Conservation (phyloP, 2,888 invertebrate species). For the Rhagophthalmus giganteus region DNA sequence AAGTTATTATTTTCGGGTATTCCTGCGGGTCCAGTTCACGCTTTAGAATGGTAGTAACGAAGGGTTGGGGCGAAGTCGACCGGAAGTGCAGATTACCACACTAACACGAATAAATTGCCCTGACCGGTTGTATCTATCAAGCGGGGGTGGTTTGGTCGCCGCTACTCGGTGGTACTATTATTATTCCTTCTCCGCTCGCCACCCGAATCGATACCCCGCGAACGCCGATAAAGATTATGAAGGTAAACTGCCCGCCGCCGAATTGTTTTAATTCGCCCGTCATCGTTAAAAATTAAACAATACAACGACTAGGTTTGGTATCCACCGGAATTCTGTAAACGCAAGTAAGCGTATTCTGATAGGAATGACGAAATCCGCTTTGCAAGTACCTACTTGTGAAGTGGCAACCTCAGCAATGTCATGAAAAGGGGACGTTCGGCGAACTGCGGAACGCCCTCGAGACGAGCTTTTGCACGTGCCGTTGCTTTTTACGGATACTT, state of each 20-base stretch:
- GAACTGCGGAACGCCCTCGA: constrained; percentile 7
- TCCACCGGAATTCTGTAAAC: constrained; percentile 33
- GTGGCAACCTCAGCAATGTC: constrained; percentile 45
- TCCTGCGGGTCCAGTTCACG: constrained; percentile 20
- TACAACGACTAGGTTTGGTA: constrained; percentile 3
- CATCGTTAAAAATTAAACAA: constrained; percentile 14
- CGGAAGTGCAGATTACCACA: constrained; percentile 52
- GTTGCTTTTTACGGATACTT: constrained; percentile 23
- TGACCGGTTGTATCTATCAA: constrained; percentile 44
- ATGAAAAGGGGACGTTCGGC: constrained; percentile 14
- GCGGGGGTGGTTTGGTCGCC: constrained; percentile 30
- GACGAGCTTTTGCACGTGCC: constrained; percentile 19
- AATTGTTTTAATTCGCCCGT: background rate
- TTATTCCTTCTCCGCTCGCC: constrained; percentile 13
- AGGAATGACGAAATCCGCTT: constrained; percentile 48
- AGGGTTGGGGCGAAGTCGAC: constrained; percentile 44
- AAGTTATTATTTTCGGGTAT: constrained; percentile 22
- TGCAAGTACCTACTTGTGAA: constrained; percentile 45
- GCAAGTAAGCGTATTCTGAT: constrained; percentile 47
- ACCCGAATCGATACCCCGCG: constrained; percentile 11
- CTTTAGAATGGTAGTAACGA: constrained; percentile 14
- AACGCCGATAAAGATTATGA: background rate
- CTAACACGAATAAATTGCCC: constrained; percentile 49
- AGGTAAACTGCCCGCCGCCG: background rate
- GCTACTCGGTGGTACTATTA: constrained; percentile 12